phyloP scores from a whole-genome alignment of 2,797 vertebrate genomes.

The Psittacula echo region DNA sequence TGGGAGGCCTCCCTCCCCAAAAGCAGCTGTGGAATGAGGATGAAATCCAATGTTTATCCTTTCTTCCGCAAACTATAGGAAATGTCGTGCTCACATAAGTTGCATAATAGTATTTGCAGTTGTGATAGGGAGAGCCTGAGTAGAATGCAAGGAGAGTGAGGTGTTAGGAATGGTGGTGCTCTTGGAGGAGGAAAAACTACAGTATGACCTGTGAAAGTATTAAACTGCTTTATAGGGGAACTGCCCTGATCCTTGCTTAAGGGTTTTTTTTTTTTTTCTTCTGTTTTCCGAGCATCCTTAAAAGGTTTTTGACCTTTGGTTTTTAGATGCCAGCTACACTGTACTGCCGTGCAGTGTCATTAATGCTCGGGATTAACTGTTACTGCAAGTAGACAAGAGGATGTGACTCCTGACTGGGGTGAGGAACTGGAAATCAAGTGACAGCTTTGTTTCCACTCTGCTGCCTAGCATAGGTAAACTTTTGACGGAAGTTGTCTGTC shows the following conservation, averaged over 20 bases:
- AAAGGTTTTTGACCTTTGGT: not conserved
- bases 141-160: rapidly evolving
- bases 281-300: not conserved
- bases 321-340: not conserved
- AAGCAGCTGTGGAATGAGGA: constrained; percentile 68
- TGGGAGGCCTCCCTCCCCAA: constrained; percentile 40
- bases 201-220: not conserved
- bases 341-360: not conserved
- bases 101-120: constrained; percentile 22
- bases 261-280: not conserved
- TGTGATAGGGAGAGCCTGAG: not conserved
- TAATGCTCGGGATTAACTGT: not conserved
- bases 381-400: not conserved
- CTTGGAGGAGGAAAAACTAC: rapidly evolving
- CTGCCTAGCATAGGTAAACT: not conserved
- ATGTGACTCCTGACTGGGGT: not conserved
- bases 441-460: not conserved
- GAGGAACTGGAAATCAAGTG: constrained; percentile 39
- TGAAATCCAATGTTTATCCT: constrained; percentile 62
- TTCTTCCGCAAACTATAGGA: constrained; percentile 68
- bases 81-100: not conserved
- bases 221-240: not conserved
- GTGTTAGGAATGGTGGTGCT: not conserved
- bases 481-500: not conserved
- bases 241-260: not conserved